These are phyloP conservation scores for Laodelphax striatellus DNA, from an alignment of 1,140 invertebrate genomes.

Conservation along the genomic window DNA sequence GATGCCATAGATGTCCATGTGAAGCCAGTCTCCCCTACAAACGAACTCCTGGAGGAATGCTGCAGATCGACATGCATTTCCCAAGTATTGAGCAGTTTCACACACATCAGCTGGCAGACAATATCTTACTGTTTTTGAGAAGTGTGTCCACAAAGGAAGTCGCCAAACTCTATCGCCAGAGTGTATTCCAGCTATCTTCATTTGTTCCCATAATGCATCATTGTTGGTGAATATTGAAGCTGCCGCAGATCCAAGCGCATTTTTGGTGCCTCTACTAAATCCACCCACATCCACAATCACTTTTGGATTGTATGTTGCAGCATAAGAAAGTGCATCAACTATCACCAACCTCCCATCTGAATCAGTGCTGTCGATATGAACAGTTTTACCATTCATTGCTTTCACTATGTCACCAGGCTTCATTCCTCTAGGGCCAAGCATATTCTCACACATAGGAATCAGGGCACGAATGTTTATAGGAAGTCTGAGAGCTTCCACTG, in stretches of 20 bases:
- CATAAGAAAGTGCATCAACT: slow-evolving; percentile 48
- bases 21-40: slow-evolving; percentile 39
- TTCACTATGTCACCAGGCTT: slow-evolving; percentile 52
- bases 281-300: slow-evolving; percentile 50
- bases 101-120: slow-evolving; percentile 23
- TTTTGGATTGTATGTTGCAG: slow-evolving; percentile 32
- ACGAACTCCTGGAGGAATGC: slow-evolving; percentile 47
- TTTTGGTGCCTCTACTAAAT: slow-evolving; percentile 3
- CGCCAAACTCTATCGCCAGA: slow-evolving; percentile 55
- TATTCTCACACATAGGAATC: slow-evolving; percentile 50
- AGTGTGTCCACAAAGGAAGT: slow-evolving; percentile 49
- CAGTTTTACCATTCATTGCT: slow-evolving; percentile 51
- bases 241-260: slow-evolving; percentile 38
- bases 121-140: slow-evolving; percentile 27
- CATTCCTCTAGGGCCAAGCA: slow-evolving; percentile 45
- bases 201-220: slow-evolving; percentile 34
- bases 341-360: slow-evolving; percentile 52
- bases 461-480: slow-evolving; percentile 43
- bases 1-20: slow-evolving; percentile 46
- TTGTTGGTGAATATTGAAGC: slow-evolving; percentile 45
- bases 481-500: slow-evolving; percentile 38
- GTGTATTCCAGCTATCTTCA: slow-evolving; percentile 36
- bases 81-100: slow-evolving; percentile 13
- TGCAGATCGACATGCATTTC: slow-evolving; percentile 39
- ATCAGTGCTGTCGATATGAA: slow-evolving; percentile 52